A percentile compares a stretch with the other conserved stretches of the same genome.
Evolutionary conservation across 2,113 vertebrate species (phyloP).

Genomic region (Urocolius indicus): DNA sequence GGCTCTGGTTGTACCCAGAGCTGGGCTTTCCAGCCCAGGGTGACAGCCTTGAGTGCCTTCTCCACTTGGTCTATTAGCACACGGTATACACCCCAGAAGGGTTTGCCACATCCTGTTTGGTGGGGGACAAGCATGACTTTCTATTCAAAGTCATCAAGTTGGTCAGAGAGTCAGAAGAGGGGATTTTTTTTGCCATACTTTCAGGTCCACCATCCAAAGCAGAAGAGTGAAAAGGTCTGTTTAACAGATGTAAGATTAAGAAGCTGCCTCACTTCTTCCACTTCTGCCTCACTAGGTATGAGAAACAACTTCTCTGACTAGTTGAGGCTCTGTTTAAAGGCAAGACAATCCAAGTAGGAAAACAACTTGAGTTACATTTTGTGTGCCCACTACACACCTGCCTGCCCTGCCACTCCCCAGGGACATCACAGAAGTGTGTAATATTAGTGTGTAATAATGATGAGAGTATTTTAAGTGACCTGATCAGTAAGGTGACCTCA

Average conservation of each 20-base stretch:
- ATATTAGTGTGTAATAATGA: background rate
- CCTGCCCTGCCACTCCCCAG: fast-evolving
- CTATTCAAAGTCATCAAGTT: background rate
- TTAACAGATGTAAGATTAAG: background rate
- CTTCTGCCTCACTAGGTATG: background rate
- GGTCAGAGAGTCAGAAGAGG: background rate
- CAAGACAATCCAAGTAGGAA: background rate
- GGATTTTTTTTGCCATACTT: background rate
- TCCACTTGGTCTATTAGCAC: background rate
- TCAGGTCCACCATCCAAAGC: background rate
- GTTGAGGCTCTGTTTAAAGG: background rate
- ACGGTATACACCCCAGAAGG: no score
- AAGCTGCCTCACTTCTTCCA: background rate
- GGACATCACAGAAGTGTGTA: background rate
- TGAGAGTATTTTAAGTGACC: background rate
- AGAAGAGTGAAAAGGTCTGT: background rate
- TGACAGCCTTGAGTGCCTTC: background rate
- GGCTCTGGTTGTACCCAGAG: fast-evolving
- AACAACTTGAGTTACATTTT: background rate
- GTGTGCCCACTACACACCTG: fast-evolving
- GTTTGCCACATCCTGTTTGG: fast-evolving
- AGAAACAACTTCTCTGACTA: background rate
- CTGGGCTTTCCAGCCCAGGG: background rate
- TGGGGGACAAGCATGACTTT: fast-evolving
- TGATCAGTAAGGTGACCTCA: background rate